Conservation (phyloP, 2,113 vertebrate species). For the Solenodon paradoxus region DNA sequence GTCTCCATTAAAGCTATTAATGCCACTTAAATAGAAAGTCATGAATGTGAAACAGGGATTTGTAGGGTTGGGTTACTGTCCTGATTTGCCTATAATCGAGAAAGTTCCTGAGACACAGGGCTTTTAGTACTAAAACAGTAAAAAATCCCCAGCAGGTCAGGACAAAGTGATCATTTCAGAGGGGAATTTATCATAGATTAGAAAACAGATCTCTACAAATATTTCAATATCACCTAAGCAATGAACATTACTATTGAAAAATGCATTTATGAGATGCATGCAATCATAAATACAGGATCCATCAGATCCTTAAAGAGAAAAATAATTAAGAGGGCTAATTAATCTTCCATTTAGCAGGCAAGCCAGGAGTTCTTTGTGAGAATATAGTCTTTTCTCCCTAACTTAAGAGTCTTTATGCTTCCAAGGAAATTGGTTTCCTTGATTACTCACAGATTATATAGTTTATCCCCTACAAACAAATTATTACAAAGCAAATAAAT, state of each 20-base stretch:
- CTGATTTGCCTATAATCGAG: neutral
- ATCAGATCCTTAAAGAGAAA: neutral
- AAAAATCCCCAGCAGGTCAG: too few relatives aligned
- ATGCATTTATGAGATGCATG: neutral
- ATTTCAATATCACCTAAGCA: neutral
- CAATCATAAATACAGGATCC: neutral
- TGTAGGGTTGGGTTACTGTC: neutral
- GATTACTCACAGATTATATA: slow-evolving; percentile 22
- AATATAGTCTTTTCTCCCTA: neutral
- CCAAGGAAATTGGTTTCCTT: slow-evolving; percentile 64
- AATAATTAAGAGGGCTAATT: neutral
- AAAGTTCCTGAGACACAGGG: neutral
- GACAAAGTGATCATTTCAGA: neutral
- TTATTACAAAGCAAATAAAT: slow-evolving; percentile 53
- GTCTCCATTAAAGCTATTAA: neutral
- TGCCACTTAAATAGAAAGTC: neutral
- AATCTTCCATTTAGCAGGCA: neutral
- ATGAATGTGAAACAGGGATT: neutral
- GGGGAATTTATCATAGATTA: neutral
- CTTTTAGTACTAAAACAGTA: neutral
- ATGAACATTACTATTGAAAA: neutral
- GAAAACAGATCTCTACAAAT: neutral
- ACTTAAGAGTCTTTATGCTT: slow-evolving; percentile 17
- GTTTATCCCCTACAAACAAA: slow-evolving; percentile 65
- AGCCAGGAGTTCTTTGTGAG: neutral